Percentiles rank a stretch among this genome's conserved stretches.
Conservation (phyloP, 2,113 vertebrate genomes). For the Campylomormyrus numenius region DNA sequence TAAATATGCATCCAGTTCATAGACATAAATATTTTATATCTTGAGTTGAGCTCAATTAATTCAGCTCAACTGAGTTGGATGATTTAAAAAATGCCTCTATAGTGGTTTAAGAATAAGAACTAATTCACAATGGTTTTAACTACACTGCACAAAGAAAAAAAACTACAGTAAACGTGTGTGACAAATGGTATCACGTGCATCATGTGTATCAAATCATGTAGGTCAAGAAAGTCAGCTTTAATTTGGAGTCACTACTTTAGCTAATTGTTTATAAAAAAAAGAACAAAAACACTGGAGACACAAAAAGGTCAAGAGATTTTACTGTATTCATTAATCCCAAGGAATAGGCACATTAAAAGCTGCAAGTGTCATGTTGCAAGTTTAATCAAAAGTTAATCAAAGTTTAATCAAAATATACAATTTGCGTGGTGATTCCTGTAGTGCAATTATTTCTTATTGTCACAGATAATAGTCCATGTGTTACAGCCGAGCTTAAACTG, state of each 20-base stretch:
- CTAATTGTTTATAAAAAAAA: conserved; percentile 56
- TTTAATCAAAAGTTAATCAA: conserved; percentile 50
- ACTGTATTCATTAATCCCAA: conserved; percentile 57
- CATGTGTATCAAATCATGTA: conserved; percentile 8
- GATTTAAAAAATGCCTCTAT: neutral
- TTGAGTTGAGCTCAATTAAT: neutral
- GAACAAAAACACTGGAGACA: conserved; percentile 43
- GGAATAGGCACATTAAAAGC: conserved; percentile 59
- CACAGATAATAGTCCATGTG: conserved; percentile 48
- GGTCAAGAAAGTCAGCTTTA: conserved; percentile 27
- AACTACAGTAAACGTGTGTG: neutral
- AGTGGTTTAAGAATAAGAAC: neutral
- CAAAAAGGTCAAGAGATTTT: conserved; percentile 55
- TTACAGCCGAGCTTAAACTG: conserved; percentile 36
- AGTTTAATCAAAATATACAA: conserved; percentile 49
- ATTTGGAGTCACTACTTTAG: conserved; percentile 43
- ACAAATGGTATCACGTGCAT: neutral
- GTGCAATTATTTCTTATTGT: conserved; percentile 54
- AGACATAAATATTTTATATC: neutral
- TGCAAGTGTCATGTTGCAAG: conserved; percentile 42
- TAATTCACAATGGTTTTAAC: neutral
- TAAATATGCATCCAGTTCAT: conserved; percentile 1
- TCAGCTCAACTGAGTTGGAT: neutral
- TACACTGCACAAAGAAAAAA: neutral
- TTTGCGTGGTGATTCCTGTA: conserved; percentile 48